These are phyloP conservation scores for Calliopum simillimum DNA, from an alignment of 2,888 invertebrate species.

Conservation along the genomic window DNA sequence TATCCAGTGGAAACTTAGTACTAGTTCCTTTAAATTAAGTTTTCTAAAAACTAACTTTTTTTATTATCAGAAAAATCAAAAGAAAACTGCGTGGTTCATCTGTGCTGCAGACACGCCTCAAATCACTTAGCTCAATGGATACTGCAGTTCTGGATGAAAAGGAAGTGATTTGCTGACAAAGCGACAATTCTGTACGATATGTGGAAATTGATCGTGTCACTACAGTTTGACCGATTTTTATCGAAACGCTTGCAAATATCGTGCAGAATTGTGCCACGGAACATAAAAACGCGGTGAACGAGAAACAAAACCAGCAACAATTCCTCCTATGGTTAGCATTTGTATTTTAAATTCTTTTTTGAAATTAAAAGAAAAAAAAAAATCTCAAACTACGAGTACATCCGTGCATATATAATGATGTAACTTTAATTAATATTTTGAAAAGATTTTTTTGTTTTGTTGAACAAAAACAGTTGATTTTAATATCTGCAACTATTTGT, in stretches of 20 bases:
- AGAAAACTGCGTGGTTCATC: conserved; percentile 79
- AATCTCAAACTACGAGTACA: neutral
- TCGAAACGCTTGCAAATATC: conserved; percentile 47
- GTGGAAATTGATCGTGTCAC: conserved; percentile 91
- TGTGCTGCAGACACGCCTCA: conserved; percentile 82
- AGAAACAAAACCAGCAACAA: conserved; percentile 40
- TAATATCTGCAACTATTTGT: neutral
- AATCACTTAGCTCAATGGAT: conserved; percentile 79
- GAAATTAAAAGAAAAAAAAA: conserved; percentile 23
- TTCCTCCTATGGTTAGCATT: conserved; percentile 39
- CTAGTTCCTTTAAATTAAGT: no score
- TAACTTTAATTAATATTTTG: neutral
- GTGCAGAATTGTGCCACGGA: conserved; percentile 67
- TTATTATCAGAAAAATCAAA: conserved; percentile 68
- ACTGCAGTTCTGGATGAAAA: conserved; percentile 87
- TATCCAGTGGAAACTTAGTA: neutral
- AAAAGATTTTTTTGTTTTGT: neutral
- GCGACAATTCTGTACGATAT: conserved; percentile 94
- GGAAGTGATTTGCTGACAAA: conserved; percentile 95
- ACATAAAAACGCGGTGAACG: conserved; percentile 40
- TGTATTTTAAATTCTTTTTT: conserved; percentile 31
- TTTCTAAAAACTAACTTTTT: no score
- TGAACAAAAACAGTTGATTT: neutral
- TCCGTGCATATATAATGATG: neutral
- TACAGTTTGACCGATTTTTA: conserved; percentile 78